Base-by-base conservation (phyloP, 2,113 vertebrate genomes). In the Nycticebus coucang region DNA sequence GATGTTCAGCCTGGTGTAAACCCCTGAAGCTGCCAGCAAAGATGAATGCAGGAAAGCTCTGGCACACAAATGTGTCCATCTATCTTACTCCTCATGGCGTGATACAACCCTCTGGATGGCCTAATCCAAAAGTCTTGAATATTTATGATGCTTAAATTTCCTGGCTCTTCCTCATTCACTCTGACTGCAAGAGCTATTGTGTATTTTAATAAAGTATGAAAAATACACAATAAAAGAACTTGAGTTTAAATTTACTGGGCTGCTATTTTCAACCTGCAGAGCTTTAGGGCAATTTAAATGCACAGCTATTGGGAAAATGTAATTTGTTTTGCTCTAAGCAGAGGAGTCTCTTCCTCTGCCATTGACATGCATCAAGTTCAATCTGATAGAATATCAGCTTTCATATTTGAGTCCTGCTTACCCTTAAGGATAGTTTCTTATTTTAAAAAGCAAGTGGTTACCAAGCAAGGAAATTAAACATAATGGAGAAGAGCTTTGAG, bases 191-290 rank as follows among this genome's bases (percentile, higher is more conserved):
- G 81, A 95, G 91, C 59, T 95, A 89, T 82, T 91, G 45, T 74
- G 69, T 57, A 71, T 93, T 95, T 95, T 91, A 95, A 75, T 95
- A 94, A 93, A 95, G 41, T 89, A 84, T 89, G 75, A 93, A 95
- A 96, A 96, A 83, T 26, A 79, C n/a, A 90, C 74, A 93, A 74
- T 88, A 41, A 83, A 69, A 85, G 22, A 87, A 66, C 37, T 37
- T 45, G 68, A 90, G 81, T 79, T 95, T 62, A 83, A 93, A 79
- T 95, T 96, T 95, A 96, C 64, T 83, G n/a, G 59, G 55, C 28
- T 45, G 13, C 15, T 86, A 78, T 95, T 78, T 96, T 72, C 45
- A 86, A 77, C 60, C 62, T n/a, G 18, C 55, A 80, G 26, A 71
- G 64, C 17, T 83, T 83, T 53, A 72, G 60, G 71, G 41, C 22